Percentiles rank a stretch among this genome's conserved stretches.
Conservation (phyloP, 2,888 invertebrate genomes). For the Isoperla grammatica region DNA sequence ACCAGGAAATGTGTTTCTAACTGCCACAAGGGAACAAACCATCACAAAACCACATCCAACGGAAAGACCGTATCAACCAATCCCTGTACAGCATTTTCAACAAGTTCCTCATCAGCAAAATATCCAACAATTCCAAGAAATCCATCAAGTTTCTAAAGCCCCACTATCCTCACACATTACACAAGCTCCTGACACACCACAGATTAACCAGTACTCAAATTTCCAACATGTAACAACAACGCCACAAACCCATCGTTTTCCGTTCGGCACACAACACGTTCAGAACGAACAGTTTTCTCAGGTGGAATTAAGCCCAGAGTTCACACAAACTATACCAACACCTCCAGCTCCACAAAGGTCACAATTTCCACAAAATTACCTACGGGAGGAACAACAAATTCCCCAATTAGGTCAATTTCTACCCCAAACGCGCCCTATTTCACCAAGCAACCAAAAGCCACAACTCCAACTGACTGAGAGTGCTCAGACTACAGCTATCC, state of each 20-base stretch:
- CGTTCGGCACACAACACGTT: not conserved
- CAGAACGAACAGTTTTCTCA: too few species aligned
- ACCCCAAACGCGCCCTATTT: slow-evolving; percentile 28
- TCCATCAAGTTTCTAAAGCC: not conserved
- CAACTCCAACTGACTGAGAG: slow-evolving; percentile 40
- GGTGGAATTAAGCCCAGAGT: not conserved
- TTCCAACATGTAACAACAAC: not conserved
- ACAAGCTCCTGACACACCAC: not conserved
- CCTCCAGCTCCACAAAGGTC: slow-evolving; percentile 42
- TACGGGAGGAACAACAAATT: slow-evolving; percentile 42
- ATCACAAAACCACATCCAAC: slow-evolving; percentile 3
- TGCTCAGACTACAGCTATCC: slow-evolving; percentile 35
- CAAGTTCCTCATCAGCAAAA: not conserved
- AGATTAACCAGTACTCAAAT: not conserved
- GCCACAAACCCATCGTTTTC: not conserved
- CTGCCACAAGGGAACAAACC: not conserved
- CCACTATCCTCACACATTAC: not conserved
- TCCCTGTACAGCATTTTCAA: slow-evolving; percentile 3
- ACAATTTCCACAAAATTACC: slow-evolving; percentile 48
- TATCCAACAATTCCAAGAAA: slow-evolving; percentile 4
- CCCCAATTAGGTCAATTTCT: not conserved
- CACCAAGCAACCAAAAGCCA: slow-evolving; percentile 43
- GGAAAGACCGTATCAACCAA: not conserved
- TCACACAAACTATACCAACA: slow-evolving; percentile 42
- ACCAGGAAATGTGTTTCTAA: slow-evolving; percentile 3